These are phyloP conservation scores for Glossophaga mutica DNA, from an alignment of 2,797 vertebrate species.

Conservation along the genomic window DNA sequence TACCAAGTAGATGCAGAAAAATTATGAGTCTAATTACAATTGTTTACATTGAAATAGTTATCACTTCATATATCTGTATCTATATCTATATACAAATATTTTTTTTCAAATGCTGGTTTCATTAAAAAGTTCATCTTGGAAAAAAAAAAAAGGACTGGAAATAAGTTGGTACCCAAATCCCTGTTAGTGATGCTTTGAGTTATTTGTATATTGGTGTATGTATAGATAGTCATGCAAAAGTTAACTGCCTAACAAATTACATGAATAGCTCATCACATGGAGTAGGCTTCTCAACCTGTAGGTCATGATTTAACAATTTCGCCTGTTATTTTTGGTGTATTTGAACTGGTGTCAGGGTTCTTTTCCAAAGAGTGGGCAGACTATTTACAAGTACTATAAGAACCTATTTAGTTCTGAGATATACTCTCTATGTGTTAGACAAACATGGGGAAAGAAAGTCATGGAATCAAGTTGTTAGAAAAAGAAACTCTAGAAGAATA, in stretches of 20 bases:
- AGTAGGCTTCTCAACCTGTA: neutral
- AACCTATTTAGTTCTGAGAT: neutral
- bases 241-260: neutral
- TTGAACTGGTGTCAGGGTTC: neutral
- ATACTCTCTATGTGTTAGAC: neutral
- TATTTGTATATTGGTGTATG: neutral
- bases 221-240: neutral
- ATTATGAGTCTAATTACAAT: no score
- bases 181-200: neutral
- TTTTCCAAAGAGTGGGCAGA: neutral
- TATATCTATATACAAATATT: no score
- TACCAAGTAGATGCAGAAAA: no score
- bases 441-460: neutral
- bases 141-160: neutral
- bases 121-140: no score
- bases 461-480: neutral
- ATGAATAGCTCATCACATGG: neutral
- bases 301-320: neutral
- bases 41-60: no score
- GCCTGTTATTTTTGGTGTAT: neutral
- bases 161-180: neutral
- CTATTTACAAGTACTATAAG: neutral
- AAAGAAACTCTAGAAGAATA: conserved; percentile 1
- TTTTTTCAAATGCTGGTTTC: no score
- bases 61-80: no score